A percentile compares a stretch with the other conserved stretches of the same genome.
Evolutionary conservation across 2,113 vertebrate genomes (phyloP).

Genomic region (Perognathus longimembris): DNA sequence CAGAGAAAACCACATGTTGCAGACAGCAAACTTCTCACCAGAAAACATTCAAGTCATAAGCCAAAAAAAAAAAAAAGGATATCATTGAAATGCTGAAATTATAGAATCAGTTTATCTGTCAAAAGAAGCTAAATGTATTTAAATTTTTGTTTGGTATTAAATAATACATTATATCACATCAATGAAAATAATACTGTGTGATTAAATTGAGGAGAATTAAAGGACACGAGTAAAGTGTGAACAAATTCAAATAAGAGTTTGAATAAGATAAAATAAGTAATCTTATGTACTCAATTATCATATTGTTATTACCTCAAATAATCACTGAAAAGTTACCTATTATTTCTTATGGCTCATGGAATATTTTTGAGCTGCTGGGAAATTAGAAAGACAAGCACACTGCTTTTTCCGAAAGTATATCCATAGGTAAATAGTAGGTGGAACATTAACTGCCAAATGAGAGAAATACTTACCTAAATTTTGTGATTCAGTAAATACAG

Average conservation of each 20-base stretch:
- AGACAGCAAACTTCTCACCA: no score
- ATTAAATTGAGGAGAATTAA: constrained; percentile 10
- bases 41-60: no score
- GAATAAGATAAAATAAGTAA: not conserved
- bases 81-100: no score
- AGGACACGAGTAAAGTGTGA: not conserved
- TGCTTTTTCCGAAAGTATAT: not conserved
- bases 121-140: not conserved
- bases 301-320: not conserved
- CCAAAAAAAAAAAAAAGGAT: no score
- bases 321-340: not conserved
- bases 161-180: not conserved
- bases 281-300: not conserved
- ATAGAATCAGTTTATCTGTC: not conserved
- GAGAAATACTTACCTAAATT: not conserved
- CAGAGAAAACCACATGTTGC: no score
- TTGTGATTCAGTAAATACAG: not conserved
- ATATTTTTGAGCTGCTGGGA: constrained; percentile 18
- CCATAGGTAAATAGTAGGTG: not conserved
- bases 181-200: not conserved
- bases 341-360: not conserved
- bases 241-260: constrained; percentile 1
- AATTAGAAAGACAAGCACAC: not conserved
- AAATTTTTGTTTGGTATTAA: not conserved
- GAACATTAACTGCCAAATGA: not conserved